Base-by-base conservation (phyloP, 2,888 invertebrate species). In the Eupithecia subumbrata region DNA sequence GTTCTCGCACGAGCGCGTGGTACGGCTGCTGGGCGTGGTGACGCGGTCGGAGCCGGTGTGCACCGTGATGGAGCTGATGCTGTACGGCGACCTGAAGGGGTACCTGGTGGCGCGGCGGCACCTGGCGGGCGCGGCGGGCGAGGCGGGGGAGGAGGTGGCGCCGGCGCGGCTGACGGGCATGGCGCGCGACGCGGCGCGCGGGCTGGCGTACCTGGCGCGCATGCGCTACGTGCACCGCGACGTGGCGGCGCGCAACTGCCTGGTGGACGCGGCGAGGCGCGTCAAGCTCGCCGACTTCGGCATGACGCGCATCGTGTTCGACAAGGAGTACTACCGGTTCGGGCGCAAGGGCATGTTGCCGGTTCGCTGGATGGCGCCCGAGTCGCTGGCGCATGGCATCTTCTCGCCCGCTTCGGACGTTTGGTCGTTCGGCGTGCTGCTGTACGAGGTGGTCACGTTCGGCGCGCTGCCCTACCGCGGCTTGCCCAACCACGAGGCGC, bases 301-400 rank as follows among this genome's bases (percentile, higher is more conserved):
- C 64, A 98, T 98, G 98, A 97, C 98, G 3, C 95, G 98, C 67
- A 97, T 97, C 0, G 97, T 97, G 89, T 97, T 96, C 88, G 98
- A 98, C 84, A 97, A 97, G 80, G 98, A 98, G 89, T 98, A 98
- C 90, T 98, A 98, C 91, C 96, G 97, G 80, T 98, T 98, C 88
- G 97, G 97, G 86, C 96, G 98, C 79, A 97, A 97, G 92, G 97
- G 97, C 87, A 97, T 98, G 97, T 91, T 98, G 81, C 98, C 98
- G 0, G 98, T 98, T 12, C 95, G 98, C 78, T 98, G 98, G 98
- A 98, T 98, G 98, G 97, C 98, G 1, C 98, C 98, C 0, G 98
- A 98, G 92, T 97, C 97, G 82, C 92, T 98, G 22, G 96, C 96
- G 5, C 95, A 97, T 37, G 98, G 98, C 16, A 95, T 98, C 73